Base-by-base conservation (phyloP, 2,113 vertebrate genomes). In the Dendropsophus ebraccatus region DNA sequence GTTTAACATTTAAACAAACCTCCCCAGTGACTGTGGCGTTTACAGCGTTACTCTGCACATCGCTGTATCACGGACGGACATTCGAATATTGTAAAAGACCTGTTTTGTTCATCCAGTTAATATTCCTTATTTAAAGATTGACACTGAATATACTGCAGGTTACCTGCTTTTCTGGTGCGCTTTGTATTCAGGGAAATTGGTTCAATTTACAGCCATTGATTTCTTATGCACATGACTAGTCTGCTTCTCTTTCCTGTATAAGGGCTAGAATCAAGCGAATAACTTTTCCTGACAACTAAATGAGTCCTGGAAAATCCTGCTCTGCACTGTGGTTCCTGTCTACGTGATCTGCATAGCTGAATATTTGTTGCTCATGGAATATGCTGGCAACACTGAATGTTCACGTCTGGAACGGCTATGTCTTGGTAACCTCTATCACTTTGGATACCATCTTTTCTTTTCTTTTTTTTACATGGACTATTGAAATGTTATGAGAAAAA, bases 101-200 rank as follows among this genome's bases (percentile, higher is more conserved):
- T 23, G 62, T 67, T 69, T 82, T 52, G 74, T 28, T 77, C 25
- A 28, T 69, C n/a, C 28, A 50, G 47, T 77, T 77, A 54, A 77
- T 30, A 30, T 50, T 49, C 12, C 28, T 69, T 82, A 82, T 69
- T 69, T 82, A 69, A 62, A 52, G 47, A 65, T 65, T 62, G 56
- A 45, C 52, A 56, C 52, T 62, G 14, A 32, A 25, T 35, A 82
- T 67, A 70, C 52, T 60, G 52, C 77, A 80, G 77, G 35, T 80
- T 69, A 52, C 19, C 49, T 8, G 7, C 23, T 54, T 9, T 82
- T 82, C 47, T 19, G n/a, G 47, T 52, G 54, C 4, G 30, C 28
- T 77, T 77, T 77, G 49, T 49, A 77, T 77, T 77, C 74, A 77
- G 74, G 74, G 74, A 77, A 77, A 28, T 77, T 74, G 41, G 37